Evolutionary conservation across 2,797 vertebrate genomes (phyloP).

Genomic region (Xiphophorus birchmanni): DNA sequence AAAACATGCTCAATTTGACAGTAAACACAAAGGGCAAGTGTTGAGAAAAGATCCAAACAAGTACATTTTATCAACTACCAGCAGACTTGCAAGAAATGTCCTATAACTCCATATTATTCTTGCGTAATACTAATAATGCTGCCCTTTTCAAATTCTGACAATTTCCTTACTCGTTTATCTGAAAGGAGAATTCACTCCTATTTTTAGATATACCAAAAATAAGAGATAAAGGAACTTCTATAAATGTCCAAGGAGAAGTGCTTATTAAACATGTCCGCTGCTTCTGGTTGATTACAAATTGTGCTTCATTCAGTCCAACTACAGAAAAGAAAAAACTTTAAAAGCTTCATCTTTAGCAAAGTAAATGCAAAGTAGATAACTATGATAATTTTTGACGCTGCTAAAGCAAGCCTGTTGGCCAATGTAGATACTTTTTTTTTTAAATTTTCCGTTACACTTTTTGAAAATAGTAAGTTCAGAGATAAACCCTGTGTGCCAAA

Average conservation of each 20-base stretch:
- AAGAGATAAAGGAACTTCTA: conserved; percentile 41
- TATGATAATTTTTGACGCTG: conserved; percentile 45
- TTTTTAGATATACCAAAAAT: neutral
- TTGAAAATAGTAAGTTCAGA: conserved; percentile 35
- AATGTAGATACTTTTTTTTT: conserved; percentile 64
- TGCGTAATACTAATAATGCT: neutral
- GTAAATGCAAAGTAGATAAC: conserved; percentile 40
- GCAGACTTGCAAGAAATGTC: neutral
- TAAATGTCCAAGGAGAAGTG: conserved; percentile 69
- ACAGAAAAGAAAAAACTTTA: conserved; percentile 66
- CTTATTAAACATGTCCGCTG: conserved; percentile 55
- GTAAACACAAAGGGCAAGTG: conserved; percentile 32
- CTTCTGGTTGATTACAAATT: conserved; percentile 66
- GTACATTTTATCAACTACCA: conserved; percentile 27
- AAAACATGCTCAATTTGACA: conserved; percentile 1
- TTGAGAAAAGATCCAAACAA: conserved; percentile 30
- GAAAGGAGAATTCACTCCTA: neutral
- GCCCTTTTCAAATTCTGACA: neutral
- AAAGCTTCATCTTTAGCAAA: conserved; percentile 56
- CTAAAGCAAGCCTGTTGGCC: conserved; percentile 82
- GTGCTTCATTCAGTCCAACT: conserved; percentile 69
- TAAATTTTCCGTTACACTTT: conserved; percentile 79
- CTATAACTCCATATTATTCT: neutral
- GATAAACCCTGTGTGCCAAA: conserved; percentile 70
- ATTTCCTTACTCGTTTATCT: neutral